Conservation (phyloP, 2,888 invertebrate genomes). For the Agonopterix arenella region DNA sequence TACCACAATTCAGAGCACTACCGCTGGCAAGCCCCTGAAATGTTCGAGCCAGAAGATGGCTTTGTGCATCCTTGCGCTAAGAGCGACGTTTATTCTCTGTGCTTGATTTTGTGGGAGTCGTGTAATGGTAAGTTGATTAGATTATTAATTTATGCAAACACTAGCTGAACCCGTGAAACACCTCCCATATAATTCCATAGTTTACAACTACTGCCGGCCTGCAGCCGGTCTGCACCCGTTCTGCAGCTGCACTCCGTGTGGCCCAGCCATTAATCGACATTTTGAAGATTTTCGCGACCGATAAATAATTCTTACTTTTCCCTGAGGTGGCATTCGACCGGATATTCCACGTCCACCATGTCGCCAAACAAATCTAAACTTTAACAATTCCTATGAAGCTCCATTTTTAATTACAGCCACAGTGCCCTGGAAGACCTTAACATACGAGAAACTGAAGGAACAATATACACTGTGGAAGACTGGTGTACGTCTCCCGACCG, state of each 20-base stretch:
- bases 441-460: slow-evolving; percentile 51
- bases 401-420: slow-evolving; percentile 29
- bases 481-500: slow-evolving; percentile 42
- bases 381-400: neutral
- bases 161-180: too few relatives aligned
- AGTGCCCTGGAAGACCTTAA: slow-evolving; percentile 52
- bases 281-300: too few relatives aligned
- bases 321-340: too few relatives aligned
- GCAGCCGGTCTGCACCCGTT: too few relatives aligned
- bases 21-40: slow-evolving; percentile 66
- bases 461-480: slow-evolving; percentile 51
- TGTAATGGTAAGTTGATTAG: slow-evolving; percentile 50
- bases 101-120: slow-evolving; percentile 60
- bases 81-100: slow-evolving; percentile 62
- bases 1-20: slow-evolving; percentile 39
- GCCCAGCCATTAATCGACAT: too few relatives aligned
- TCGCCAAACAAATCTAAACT: too few relatives aligned
- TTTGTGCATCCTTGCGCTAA: slow-evolving; percentile 51
- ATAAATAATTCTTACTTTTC: too few relatives aligned
- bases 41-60: slow-evolving; percentile 48
- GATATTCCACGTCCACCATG: too few relatives aligned
- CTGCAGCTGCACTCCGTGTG: too few relatives aligned
- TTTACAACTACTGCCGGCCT: too few relatives aligned
- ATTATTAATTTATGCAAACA: slow-evolving; percentile 15
- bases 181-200: too few relatives aligned